These are phyloP conservation scores for Thymelicus sylvestris DNA, from an alignment of 2,888 invertebrate genomes.

Conservation along the genomic window DNA sequence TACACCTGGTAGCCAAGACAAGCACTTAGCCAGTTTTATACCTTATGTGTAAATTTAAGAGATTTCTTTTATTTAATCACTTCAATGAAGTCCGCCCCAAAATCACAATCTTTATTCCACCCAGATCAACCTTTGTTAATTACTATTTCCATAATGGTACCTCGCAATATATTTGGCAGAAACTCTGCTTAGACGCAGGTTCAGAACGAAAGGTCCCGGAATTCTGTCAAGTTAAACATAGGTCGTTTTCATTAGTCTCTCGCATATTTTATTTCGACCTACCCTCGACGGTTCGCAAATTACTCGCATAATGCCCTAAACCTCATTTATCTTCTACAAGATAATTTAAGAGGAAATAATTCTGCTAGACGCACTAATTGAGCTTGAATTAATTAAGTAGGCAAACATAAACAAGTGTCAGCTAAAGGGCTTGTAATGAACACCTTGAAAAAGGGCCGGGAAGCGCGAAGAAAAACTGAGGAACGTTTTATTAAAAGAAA, in stretches of 20 bases:
- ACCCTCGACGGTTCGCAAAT: slow-evolving; percentile 58
- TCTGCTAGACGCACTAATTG: slow-evolving; percentile 65
- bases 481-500: slow-evolving; percentile 34
- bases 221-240: slow-evolving; percentile 48
- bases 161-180: not conserved
- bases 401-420: slow-evolving; percentile 64
- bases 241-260: slow-evolving; percentile 62
- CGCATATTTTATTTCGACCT: slow-evolving; percentile 64
- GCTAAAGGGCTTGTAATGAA: slow-evolving; percentile 49
- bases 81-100: no score
- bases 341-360: slow-evolving; percentile 69
- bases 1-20: no score
- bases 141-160: not conserved
- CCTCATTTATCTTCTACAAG: slow-evolving; percentile 57
- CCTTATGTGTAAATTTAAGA: no score
- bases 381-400: slow-evolving; percentile 66
- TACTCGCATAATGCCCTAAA: slow-evolving; percentile 50
- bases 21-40: no score
- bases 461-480: slow-evolving; percentile 16
- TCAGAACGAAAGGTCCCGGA: slow-evolving; percentile 30
- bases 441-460: slow-evolving; percentile 33
- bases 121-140: not conserved
- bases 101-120: no score
- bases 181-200: not conserved
- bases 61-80: no score